Percentiles rank a stretch among this genome's conserved stretches.
Evolutionary conservation across 2,113 vertebrate genomes (phyloP).

Genomic region (Oreocharis arfaki): DNA sequence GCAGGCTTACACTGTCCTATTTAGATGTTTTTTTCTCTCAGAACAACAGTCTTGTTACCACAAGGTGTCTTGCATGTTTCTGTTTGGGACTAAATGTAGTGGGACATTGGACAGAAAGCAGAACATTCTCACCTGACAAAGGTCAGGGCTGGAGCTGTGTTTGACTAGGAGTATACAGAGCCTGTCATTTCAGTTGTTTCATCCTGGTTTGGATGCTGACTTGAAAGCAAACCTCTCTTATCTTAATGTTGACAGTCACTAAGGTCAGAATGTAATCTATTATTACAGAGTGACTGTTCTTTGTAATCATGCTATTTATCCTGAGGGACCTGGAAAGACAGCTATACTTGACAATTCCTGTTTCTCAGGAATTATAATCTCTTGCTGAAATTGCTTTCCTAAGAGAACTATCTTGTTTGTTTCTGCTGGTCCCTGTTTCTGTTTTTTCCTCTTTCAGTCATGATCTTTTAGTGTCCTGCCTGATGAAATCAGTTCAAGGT

Average conservation of each 20-base stretch:
- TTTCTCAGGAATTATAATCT: neutral
- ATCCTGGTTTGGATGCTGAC: neutral
- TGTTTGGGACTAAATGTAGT: neutral
- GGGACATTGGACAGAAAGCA: neutral
- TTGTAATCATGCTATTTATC: neutral
- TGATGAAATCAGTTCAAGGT: neutral
- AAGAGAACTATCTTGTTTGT: neutral
- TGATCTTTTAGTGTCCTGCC: neutral
- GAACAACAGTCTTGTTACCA: neutral
- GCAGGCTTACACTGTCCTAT: neutral
- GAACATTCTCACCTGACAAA: neutral
- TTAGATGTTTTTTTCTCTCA: neutral
- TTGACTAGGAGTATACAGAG: neutral
- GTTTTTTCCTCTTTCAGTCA: fast-evolving
- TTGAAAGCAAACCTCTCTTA: neutral
- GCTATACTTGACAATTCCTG: neutral
- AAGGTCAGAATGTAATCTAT: neutral
- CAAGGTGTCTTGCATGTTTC: neutral
- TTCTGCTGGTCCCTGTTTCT: neutral
- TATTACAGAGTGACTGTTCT: neutral
- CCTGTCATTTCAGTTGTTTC: neutral
- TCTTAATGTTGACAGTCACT: neutral
- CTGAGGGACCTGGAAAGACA: neutral
- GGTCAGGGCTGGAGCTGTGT: neutral
- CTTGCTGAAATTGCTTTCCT: neutral